phyloP scores from a whole-genome alignment of 2,113 vertebrate species.

The Columba janthina region DNA sequence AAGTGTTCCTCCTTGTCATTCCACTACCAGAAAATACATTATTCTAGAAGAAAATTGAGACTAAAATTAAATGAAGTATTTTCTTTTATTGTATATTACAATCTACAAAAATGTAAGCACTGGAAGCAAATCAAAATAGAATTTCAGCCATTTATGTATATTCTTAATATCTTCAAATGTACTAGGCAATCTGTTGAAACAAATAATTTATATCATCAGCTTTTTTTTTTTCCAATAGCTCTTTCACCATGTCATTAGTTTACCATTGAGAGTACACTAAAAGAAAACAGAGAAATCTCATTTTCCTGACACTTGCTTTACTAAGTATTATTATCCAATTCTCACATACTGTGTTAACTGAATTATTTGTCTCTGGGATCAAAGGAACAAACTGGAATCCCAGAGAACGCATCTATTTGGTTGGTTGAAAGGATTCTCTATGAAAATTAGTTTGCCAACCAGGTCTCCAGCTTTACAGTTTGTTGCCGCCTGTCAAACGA shows the following conservation, averaged over 20 bases:
- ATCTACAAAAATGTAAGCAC: not conserved
- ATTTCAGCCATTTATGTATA: not conserved
- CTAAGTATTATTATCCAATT: not conserved
- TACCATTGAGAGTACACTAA: not conserved
- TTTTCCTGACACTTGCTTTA: not conserved
- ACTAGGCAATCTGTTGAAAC: not conserved
- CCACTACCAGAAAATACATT: conserved; percentile 83
- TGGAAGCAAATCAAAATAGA: not conserved
- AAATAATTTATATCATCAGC: not conserved
- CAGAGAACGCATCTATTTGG: not conserved
- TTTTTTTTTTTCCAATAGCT: not conserved
- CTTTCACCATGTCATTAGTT: not conserved
- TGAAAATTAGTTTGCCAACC: not conserved
- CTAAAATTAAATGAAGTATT: not conserved
- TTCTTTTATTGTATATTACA: not conserved
- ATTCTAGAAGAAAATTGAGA: conserved; percentile 73
- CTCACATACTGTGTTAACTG: not conserved
- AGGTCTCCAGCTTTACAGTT: not conserved
- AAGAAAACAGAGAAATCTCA: not conserved
- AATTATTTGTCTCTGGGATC: not conserved
- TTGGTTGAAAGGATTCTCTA: not conserved
- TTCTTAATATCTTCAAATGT: not conserved
- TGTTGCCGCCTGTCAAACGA: not conserved
- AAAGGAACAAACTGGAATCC: not conserved
- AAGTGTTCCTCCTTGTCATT: conserved; percentile 97